Conservation (phyloP, 2,888 invertebrate genomes). For the Polietes domitor region DNA sequence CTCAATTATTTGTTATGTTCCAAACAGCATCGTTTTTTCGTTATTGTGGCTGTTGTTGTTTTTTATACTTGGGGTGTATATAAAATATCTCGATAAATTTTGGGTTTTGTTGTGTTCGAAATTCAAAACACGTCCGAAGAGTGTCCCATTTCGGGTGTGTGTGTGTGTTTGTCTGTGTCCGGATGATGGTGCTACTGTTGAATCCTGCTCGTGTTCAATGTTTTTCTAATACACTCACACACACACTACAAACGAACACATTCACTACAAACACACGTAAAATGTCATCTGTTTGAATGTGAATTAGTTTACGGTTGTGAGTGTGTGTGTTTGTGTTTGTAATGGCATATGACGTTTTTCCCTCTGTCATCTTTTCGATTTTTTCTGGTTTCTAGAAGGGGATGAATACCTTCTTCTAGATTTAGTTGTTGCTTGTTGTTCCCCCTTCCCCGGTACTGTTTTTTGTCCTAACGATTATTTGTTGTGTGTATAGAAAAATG, state of each 20-base stretch:
- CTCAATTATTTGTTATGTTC: constrained; percentile 36
- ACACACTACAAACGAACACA: background rate
- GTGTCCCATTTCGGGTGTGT: no score
- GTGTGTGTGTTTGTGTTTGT: constrained; percentile 14
- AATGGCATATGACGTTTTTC: constrained; percentile 9
- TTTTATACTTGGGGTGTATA: background rate
- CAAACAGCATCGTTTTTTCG: background rate
- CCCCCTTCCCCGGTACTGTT: background rate
- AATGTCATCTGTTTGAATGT: constrained; percentile 53
- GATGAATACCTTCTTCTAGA: background rate
- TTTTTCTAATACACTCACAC: background rate
- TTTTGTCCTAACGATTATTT: constrained; percentile 24
- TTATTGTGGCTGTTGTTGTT: background rate
- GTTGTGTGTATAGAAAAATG: constrained; percentile 17
- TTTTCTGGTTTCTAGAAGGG: constrained; percentile 25
- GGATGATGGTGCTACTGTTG: constrained; percentile 15
- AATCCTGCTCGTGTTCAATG: constrained; percentile 16
- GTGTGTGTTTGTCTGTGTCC: background rate
- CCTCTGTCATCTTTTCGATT: background rate
- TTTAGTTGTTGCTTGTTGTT: constrained; percentile 31
- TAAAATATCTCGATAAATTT: constrained; percentile 16
- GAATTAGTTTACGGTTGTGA: constrained; percentile 55
- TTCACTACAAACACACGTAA: constrained; percentile 9
- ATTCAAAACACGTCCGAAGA: constrained; percentile 34
- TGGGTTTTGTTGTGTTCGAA: constrained; percentile 16